Conservation (phyloP, 2,797 vertebrate species). For the Cheirogaleus major region DNA sequence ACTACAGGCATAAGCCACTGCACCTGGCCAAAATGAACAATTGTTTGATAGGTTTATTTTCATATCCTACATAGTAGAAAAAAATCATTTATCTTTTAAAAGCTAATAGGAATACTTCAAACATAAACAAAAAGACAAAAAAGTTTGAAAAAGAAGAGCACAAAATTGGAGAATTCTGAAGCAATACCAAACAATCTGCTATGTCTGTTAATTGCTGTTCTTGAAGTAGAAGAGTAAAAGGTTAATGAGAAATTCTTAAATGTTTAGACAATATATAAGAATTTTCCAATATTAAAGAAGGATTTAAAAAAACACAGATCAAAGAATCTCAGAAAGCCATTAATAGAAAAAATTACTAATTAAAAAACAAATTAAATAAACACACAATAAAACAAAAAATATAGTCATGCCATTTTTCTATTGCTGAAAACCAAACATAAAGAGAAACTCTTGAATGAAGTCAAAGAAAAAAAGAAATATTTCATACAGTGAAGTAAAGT, state of each 20-base stretch:
- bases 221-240: background rate
- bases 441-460: background rate
- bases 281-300: background rate
- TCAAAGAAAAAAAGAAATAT: background rate
- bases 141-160: background rate
- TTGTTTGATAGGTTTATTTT: background rate
- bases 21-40: background rate
- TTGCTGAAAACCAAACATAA: background rate
- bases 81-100: background rate
- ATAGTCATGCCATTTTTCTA: background rate
- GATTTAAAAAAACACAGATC: background rate
- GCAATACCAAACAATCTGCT: background rate
- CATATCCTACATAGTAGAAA: background rate
- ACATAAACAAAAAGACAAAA: background rate
- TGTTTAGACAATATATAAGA: background rate
- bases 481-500: background rate
- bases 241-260: background rate
- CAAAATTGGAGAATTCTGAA: background rate
- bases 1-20: too few species aligned
- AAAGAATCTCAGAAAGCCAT: background rate
- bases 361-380: background rate
- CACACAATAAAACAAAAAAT: background rate
- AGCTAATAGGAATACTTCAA: background rate
- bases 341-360: background rate
- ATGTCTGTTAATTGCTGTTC: background rate